These are phyloP conservation scores for Liasis olivaceus DNA, from an alignment of 2,797 vertebrate genomes.

Conservation along the genomic window DNA sequence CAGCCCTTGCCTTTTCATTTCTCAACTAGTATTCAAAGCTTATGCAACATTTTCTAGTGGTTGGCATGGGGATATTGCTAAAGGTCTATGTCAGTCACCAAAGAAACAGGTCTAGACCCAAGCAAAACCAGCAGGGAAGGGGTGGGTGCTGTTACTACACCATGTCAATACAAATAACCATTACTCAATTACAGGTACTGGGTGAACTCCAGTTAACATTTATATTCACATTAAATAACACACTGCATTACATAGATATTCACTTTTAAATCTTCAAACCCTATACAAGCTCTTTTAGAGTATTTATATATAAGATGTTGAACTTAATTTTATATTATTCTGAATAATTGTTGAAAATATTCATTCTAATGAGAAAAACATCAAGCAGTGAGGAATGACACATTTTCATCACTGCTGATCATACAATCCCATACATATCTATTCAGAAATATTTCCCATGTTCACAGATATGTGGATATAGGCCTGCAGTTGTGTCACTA, in stretches of 20 bases:
- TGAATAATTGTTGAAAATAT: neutral
- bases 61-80: neutral
- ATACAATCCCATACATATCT: neutral
- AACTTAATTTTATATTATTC: neutral
- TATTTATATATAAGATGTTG: neutral
- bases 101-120: neutral
- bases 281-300: neutral
- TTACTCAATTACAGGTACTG: neutral
- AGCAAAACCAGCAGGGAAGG: neutral
- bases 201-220: neutral
- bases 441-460: neutral
- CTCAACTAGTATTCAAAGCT: neutral
- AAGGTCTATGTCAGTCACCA: neutral
- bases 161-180: conserved; percentile 2
- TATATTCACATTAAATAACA: neutral
- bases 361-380: neutral
- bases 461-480: no score
- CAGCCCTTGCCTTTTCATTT: neutral
- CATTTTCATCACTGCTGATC: neutral
- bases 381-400: neutral
- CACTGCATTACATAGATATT: neutral
- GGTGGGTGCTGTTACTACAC: neutral
- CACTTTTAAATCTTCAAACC: neutral
- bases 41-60: neutral
- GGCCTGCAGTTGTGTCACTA: no score